phyloP scores from a whole-genome alignment of 2,113 vertebrate species.

The Trinectes maculatus region DNA sequence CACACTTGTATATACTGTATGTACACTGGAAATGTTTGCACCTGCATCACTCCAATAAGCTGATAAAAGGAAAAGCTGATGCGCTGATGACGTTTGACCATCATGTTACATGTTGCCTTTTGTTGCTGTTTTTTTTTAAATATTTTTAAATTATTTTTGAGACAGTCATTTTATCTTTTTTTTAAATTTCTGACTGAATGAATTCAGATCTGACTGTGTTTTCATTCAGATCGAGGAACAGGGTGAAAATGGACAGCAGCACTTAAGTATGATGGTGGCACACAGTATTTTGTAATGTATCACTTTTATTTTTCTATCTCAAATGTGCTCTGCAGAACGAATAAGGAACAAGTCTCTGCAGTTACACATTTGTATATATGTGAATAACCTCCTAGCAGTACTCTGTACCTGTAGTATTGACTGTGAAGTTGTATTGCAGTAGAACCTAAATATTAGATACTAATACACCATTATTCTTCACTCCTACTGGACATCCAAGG shows the following conservation, averaged over 20 bases:
- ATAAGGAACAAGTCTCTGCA: slow-evolving; percentile 48
- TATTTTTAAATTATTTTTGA: not conserved
- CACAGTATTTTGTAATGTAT: slow-evolving; percentile 61
- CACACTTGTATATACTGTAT: slow-evolving; percentile 27
- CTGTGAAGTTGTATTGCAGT: slow-evolving; percentile 68
- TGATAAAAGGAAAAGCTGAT: slow-evolving; percentile 31
- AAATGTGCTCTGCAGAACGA: slow-evolving; percentile 39
- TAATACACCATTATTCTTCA: slow-evolving; percentile 50
- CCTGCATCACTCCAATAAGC: slow-evolving; percentile 33
- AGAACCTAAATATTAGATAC: slow-evolving; percentile 66
- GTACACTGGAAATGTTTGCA: slow-evolving; percentile 31
- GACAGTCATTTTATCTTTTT: slow-evolving; percentile 29
- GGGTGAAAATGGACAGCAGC: slow-evolving; percentile 46
- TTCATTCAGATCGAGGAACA: slow-evolving; percentile 35
- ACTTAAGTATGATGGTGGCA: slow-evolving; percentile 36
- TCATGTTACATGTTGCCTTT: slow-evolving; percentile 51
- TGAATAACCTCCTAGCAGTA: slow-evolving; percentile 67
- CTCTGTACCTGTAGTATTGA: slow-evolving; percentile 65
- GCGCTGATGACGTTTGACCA: slow-evolving; percentile 22
- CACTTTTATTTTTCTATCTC: slow-evolving; percentile 76
- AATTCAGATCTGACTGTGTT: slow-evolving; percentile 30
- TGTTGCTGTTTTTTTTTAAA: slow-evolving; percentile 54
- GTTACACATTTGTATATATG: slow-evolving; percentile 71
- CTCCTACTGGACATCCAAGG: slow-evolving; percentile 47
- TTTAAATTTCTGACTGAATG: slow-evolving; percentile 63